Conservation (phyloP, 2,888 invertebrate genomes). For the Oscheius sp. region DNA sequence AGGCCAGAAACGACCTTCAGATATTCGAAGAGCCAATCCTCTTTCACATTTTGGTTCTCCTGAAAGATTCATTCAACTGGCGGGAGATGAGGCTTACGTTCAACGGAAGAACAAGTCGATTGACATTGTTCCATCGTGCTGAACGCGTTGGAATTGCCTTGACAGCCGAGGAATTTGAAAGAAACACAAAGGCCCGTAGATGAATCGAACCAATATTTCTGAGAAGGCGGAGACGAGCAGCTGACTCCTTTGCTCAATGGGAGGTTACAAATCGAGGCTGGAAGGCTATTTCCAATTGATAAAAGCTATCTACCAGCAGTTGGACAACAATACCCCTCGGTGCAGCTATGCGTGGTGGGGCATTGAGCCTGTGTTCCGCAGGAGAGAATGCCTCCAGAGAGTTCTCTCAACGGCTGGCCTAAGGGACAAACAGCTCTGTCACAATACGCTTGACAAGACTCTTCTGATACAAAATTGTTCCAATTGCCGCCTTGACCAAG, state of each 20-base stretch:
- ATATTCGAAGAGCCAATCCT: slow-evolving; percentile 51
- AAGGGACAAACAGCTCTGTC: slow-evolving; percentile 37
- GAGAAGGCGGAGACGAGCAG: slow-evolving; percentile 17
- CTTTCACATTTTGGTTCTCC: slow-evolving; percentile 58
- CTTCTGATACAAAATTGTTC: slow-evolving; percentile 60
- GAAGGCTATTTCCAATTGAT: slow-evolving; percentile 4
- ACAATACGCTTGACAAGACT: slow-evolving; percentile 58
- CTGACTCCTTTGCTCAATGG: slow-evolving; percentile 39
- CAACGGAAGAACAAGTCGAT: slow-evolving; percentile 47
- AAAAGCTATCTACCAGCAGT: slow-evolving; percentile 36
- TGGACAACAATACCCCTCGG: slow-evolving; percentile 59
- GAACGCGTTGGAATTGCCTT: slow-evolving; percentile 60
- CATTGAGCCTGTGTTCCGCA: slow-evolving; percentile 54
- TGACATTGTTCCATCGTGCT: slow-evolving; percentile 50
- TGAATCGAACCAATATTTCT: slow-evolving; percentile 47
- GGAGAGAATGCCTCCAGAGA: slow-evolving; percentile 35
- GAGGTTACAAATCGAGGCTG: slow-evolving; percentile 53
- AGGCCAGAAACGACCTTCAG: slow-evolving; percentile 47
- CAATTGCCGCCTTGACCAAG: slow-evolving; percentile 66
- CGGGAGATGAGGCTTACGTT: slow-evolving; percentile 33
- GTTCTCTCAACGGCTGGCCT: slow-evolving; percentile 44
- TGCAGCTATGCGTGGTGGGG: slow-evolving; percentile 57
- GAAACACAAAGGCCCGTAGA: slow-evolving; percentile 47
- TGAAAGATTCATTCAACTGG: slow-evolving; percentile 23
- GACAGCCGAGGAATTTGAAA: slow-evolving; percentile 50